Conservation (phyloP, 2,113 vertebrate genomes). For the Cyrtonyx montezumae region DNA sequence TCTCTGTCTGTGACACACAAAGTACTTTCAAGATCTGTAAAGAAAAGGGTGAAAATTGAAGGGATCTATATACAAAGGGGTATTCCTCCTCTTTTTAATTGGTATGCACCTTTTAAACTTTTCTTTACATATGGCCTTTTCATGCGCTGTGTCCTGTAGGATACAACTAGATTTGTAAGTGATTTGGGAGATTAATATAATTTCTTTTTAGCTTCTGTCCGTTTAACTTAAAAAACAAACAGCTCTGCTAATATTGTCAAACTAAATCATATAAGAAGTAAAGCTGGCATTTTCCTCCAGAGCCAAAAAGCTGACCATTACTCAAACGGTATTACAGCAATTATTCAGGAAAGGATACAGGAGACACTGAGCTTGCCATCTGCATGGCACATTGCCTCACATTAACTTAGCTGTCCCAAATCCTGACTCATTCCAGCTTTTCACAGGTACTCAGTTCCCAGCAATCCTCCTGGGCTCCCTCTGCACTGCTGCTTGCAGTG, state of each 20-base stretch:
- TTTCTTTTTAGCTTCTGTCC: background rate
- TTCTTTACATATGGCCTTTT: background rate
- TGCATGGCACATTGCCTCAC: background rate
- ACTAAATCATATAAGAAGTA: background rate
- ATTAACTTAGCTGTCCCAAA: conserved; percentile 52
- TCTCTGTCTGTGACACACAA: background rate
- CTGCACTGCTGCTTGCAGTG: background rate
- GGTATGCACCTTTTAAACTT: background rate
- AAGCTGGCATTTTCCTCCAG: background rate
- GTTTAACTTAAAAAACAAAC: background rate
- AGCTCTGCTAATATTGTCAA: background rate
- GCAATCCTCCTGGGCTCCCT: background rate
- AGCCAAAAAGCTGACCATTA: conserved; percentile 1
- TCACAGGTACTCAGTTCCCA: background rate
- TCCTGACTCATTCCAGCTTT: conserved; percentile 54
- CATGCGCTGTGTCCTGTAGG: background rate
- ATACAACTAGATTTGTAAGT: background rate
- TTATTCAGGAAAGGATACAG: background rate
- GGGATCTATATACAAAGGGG: background rate
- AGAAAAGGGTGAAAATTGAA: background rate
- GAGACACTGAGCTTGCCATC: background rate
- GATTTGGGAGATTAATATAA: background rate
- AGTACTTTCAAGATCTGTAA: background rate
- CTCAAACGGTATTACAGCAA: background rate
- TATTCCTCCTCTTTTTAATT: background rate